phyloP scores from a whole-genome alignment of 2,113 vertebrate species.

The Calonectris borealis region DNA sequence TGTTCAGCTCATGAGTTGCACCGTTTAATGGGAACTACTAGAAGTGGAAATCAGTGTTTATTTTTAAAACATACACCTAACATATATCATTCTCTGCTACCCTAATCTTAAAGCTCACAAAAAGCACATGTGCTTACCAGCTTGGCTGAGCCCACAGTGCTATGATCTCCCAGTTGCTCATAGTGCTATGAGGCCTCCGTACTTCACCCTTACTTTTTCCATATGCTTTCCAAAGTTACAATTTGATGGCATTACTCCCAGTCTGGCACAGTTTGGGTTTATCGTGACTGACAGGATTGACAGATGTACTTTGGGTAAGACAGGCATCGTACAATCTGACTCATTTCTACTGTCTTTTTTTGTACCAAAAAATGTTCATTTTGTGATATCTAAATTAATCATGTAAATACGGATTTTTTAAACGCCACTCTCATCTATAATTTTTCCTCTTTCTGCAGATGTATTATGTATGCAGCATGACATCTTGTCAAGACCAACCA shows the following conservation, averaged over 20 bases:
- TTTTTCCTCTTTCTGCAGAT: not conserved
- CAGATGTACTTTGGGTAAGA: not conserved
- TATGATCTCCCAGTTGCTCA: not conserved
- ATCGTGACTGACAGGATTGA: not conserved
- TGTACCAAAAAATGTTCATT: not conserved
- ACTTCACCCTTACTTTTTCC: not conserved
- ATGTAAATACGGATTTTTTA: not conserved
- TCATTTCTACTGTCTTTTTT: not conserved
- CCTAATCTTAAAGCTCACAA: not conserved
- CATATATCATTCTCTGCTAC: not conserved
- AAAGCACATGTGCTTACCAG: not conserved
- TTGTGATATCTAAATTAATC: not conserved
- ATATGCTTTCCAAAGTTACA: not conserved
- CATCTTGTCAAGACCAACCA: not conserved
- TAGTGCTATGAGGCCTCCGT: accelerated
- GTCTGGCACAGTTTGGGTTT: not conserved
- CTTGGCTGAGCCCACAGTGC: not conserved
- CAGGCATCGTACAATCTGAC: not conserved
- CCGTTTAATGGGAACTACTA: not conserved
- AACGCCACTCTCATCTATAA: not conserved
- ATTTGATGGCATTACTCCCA: not conserved
- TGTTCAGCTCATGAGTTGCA: not conserved
- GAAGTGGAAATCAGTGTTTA: not conserved
- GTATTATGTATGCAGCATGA: not conserved
- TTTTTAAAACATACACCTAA: not conserved